phyloP scores from a whole-genome alignment of 2,888 invertebrate genomes.

The Psococerastis gibbosa region DNA sequence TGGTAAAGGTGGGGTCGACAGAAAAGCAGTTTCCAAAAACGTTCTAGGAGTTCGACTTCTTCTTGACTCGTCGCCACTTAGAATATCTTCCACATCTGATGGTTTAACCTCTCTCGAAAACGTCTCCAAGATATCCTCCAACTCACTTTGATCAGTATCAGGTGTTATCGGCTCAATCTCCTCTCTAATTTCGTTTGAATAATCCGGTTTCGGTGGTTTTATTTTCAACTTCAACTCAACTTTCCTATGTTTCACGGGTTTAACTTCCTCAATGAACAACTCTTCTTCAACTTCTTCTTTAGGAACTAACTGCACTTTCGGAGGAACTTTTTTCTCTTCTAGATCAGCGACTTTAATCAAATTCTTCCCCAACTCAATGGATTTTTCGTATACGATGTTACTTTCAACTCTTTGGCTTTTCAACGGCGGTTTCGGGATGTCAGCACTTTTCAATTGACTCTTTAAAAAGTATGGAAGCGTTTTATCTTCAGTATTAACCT shows the following conservation, averaged over 20 bases:
- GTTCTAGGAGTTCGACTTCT: not conserved
- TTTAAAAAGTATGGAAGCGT: slow-evolving; percentile 4
- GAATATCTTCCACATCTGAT: not conserved
- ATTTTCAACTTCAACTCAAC: not conserved
- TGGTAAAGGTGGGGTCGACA: not conserved
- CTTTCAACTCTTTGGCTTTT: not conserved
- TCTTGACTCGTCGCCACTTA: slow-evolving; percentile 7
- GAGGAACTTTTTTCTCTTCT: not conserved
- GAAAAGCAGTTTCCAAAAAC: slow-evolving; percentile 4
- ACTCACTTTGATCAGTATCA: slow-evolving; percentile 7
- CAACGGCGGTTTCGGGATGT: not conserved
- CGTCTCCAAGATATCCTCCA: slow-evolving; percentile 6
- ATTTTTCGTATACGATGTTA: slow-evolving; percentile 7
- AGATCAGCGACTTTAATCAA: slow-evolving; percentile 1
- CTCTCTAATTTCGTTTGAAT: slow-evolving; percentile 7
- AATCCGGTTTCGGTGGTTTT: slow-evolving; percentile 1
- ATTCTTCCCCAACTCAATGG: slow-evolving; percentile 2
- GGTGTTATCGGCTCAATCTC: slow-evolving; percentile 6
- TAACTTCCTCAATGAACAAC: not conserved
- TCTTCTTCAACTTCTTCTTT: not conserved
- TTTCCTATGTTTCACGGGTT: not conserved
- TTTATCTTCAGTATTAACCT: slow-evolving; percentile 1
- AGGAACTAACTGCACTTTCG: too few species aligned
- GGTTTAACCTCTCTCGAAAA: slow-evolving; percentile 3
- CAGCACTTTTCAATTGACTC: not conserved